Evolutionary conservation across 2,113 vertebrate genomes (phyloP), one percentile per base, ranked within the genome.

Genomic region (Alethe castanea): DNA sequence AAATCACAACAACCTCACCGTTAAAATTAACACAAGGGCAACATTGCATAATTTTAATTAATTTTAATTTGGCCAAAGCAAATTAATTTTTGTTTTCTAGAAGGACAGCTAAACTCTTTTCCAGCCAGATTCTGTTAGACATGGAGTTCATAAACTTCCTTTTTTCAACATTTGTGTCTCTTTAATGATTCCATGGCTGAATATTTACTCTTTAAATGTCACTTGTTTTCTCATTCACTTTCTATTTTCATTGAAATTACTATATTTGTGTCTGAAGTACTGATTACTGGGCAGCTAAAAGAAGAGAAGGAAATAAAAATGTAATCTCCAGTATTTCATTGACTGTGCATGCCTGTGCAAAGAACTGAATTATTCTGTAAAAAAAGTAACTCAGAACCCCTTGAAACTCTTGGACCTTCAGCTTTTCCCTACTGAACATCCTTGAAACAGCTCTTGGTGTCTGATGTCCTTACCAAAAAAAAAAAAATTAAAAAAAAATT

Each of bases 21-120:
- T 98, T 98, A 98, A 98, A 98, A 98, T 98, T 98, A 98, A 98
- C 98, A 98, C 98, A 97, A 98, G 98, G 98, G 98, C 98, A 98
- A 98, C 98, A 98, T 98, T 98, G 98, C 98, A 98, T 98, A 98
- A 98, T 98, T 98, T 98, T 98, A 98, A 98, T 98, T 98, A 98
- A 98, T 98, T 98, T 98, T 98, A 98, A 98, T 98, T 98, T 98
- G 98, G 96, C 97, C 98, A 98, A 97, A 98, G 98, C 97, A 98
- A 98, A 98, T 98, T 98, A 98, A 98, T 98, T 98, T 98, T 98
- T 98, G 98, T 97, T 98, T 98, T 98, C 97, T 98, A 96, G 97
- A 97, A 98, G 98, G 98, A 98, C 97, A 98, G 95, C 96, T 97
- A 96, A 98, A 97, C 81, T 97, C 95, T 95, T 96, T 96, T 87